Conservation (phyloP, 2,113 vertebrate genomes). For the Erythrocercus mccallii region DNA sequence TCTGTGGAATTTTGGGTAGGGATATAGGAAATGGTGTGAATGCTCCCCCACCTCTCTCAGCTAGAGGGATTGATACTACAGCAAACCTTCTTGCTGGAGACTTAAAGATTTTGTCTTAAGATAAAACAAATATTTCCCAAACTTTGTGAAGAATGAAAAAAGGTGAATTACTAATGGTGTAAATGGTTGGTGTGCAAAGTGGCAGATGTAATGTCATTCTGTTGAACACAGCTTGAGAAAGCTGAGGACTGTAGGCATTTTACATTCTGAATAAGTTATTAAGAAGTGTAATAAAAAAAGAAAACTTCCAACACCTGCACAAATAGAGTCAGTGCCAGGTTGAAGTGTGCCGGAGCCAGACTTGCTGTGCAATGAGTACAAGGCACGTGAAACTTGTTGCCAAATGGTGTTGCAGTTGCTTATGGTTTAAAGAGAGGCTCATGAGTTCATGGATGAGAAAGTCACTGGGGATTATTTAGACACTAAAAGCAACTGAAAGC, state of each 20-base stretch:
- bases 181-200: neutral
- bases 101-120: neutral
- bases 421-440: neutral
- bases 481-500: neutral
- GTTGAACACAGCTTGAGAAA: neutral
- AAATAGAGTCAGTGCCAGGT: neutral
- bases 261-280: neutral
- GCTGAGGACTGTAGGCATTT: neutral
- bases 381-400: neutral
- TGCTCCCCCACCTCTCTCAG: neutral
- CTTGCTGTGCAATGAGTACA: neutral
- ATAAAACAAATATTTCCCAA: neutral
- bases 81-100: neutral
- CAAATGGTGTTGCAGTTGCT: neutral
- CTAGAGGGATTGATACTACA: neutral
- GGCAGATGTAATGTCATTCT: neutral
- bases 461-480: neutral
- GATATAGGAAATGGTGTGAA: neutral
- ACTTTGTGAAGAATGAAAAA: neutral
- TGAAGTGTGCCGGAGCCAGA: neutral
- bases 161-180: neutral
- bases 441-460: neutral
- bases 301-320: conserved; percentile 5
- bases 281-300: neutral
- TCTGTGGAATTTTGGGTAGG: neutral